These are phyloP conservation scores for Holocentrus rufus DNA, from an alignment of 2,797 vertebrate species.

Conservation along the genomic window DNA sequence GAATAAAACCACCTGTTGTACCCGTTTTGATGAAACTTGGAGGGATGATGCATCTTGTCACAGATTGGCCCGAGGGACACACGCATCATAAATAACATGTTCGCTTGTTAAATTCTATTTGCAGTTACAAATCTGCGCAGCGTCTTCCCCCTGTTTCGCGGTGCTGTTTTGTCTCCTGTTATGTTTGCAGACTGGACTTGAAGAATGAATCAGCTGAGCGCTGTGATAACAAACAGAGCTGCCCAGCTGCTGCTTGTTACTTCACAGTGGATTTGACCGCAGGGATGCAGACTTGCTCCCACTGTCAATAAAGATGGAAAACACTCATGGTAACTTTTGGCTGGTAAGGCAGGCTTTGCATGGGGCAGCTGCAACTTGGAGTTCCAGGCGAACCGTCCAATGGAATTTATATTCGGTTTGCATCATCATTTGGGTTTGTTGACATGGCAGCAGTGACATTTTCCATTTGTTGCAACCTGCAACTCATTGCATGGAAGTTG, in stretches of 20 bases:
- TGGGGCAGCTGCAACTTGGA: no score
- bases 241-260: constrained; percentile 54
- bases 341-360: no score
- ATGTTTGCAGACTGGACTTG: constrained; percentile 13
- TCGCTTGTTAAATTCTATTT: constrained; percentile 26
- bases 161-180: constrained; percentile 26
- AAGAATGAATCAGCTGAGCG: constrained; percentile 36
- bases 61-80: background rate
- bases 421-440: no score
- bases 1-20: no score
- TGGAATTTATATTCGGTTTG: no score
- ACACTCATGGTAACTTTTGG: background rate
- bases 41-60: background rate
- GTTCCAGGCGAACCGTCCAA: no score
- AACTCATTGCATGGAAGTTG: no score
- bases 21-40: background rate
- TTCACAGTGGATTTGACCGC: constrained; percentile 4
- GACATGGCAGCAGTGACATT: no score
- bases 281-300: background rate
- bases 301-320: background rate
- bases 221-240: constrained; percentile 50
- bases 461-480: no score
- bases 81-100: constrained; percentile 11
- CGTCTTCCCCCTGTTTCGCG: background rate
- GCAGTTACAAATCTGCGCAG: constrained; percentile 33